Percentiles rank a stretch among this genome's conserved stretches.
Evolutionary conservation across 1,140 invertebrate genomes (phyloP).

Genomic region (Maconellicoccus hirsutus): DNA sequence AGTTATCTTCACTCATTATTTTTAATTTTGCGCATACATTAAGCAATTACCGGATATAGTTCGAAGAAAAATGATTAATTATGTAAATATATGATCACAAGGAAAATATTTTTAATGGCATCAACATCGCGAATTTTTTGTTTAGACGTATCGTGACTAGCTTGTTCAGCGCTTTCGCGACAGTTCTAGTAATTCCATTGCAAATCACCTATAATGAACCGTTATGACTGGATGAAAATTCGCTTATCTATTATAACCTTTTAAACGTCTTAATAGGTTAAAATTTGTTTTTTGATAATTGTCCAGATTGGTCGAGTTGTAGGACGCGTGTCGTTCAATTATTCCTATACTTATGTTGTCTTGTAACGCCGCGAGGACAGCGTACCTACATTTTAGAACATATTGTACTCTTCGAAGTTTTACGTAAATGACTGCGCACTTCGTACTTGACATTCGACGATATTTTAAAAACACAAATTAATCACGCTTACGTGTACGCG

Average conservation of each 20-base stretch:
- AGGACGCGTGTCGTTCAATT: background rate
- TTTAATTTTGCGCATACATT: background rate
- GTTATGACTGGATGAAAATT: background rate
- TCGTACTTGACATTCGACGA: background rate
- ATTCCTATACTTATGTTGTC: background rate
- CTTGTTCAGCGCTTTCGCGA: background rate
- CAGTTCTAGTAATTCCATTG: background rate
- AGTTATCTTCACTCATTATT: too few relatives aligned
- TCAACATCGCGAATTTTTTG: background rate
- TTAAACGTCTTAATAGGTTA: background rate
- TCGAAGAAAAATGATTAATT: background rate
- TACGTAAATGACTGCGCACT: background rate
- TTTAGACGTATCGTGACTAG: background rate
- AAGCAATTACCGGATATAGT: background rate
- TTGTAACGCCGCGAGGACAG: background rate
- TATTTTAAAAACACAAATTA: conserved; percentile 1
- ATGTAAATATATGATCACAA: background rate
- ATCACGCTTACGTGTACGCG: background rate
- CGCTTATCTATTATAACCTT: too few relatives aligned
- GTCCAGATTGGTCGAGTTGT: background rate
- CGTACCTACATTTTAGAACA: background rate
- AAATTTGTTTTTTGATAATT: background rate
- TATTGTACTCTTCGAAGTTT: background rate
- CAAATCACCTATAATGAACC: background rate
- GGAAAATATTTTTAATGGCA: background rate